Conservation (phyloP, 2,888 invertebrate genomes). For the Brachyptera risi region DNA sequence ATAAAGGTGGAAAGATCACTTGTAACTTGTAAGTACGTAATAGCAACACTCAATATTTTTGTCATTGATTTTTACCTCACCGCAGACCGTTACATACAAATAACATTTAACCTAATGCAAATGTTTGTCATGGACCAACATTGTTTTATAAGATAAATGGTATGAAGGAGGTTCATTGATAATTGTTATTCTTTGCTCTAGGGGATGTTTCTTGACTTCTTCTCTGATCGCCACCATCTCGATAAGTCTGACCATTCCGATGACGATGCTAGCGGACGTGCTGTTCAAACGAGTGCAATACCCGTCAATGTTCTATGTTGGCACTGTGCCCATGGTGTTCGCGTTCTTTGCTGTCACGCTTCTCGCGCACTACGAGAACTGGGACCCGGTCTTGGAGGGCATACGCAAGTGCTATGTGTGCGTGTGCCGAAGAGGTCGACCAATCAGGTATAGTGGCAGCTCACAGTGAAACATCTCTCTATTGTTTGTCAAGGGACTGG, state of each 20-base stretch:
- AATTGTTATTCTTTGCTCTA: too few species aligned
- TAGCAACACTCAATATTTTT: too few species aligned
- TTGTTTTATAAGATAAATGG: too few species aligned
- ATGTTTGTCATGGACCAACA: too few species aligned
- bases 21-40: too few species aligned
- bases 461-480: too few species aligned
- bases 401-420: conserved; percentile 51
- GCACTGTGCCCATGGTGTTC: conserved; percentile 70
- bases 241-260: conserved; percentile 81
- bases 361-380: conserved; percentile 72
- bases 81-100: too few species aligned
- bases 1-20: too few species aligned
- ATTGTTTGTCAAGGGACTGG: too few species aligned
- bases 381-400: conserved; percentile 68
- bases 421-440: conserved; percentile 49
- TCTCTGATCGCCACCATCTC: conserved; percentile 83
- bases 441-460: conserved; percentile 52
- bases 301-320: conserved; percentile 68
- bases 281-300: conserved; percentile 64
- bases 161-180: too few species aligned
- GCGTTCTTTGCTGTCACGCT: conserved; percentile 68
- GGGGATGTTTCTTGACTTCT: conserved; percentile 93
- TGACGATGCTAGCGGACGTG: conserved; percentile 83
- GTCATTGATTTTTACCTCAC: too few species aligned
- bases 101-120: too few species aligned